Percentiles rank a stretch among this genome's conserved stretches.
phyloP scores from a whole-genome alignment of 2,888 invertebrate genomes.

The Salticus scenicus region DNA sequence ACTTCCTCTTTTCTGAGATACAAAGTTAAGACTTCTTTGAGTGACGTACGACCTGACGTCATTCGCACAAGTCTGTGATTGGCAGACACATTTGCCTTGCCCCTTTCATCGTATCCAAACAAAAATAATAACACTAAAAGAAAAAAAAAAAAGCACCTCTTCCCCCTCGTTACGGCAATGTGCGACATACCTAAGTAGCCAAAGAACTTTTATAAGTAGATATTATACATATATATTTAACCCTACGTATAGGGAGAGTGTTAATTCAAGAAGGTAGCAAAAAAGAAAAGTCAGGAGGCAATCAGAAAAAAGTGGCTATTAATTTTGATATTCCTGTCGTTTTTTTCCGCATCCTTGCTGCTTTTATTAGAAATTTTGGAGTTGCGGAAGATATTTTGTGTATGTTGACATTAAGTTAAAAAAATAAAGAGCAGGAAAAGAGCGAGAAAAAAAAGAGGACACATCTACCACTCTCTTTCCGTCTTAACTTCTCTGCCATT shows the following conservation, averaged over 20 bases:
- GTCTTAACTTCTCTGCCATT: slow-evolving; percentile 30
- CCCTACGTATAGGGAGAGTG: slow-evolving; percentile 42
- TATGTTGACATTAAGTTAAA: slow-evolving; percentile 55
- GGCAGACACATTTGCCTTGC: slow-evolving; percentile 65
- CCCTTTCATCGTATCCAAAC: slow-evolving; percentile 22
- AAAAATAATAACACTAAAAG: slow-evolving; percentile 15
- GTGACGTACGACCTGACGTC: slow-evolving; percentile 58
- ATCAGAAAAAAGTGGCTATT: slow-evolving; percentile 44
- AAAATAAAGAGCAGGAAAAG: slow-evolving; percentile 30
- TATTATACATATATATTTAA: slow-evolving; percentile 36
- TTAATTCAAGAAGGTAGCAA: slow-evolving; percentile 45
- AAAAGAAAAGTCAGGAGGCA: neutral
- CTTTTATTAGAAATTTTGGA: slow-evolving; percentile 60
- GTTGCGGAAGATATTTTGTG: slow-evolving; percentile 62
- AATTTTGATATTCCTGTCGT: slow-evolving; percentile 60
- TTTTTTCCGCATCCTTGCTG: slow-evolving; percentile 37
- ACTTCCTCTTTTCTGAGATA: neutral
- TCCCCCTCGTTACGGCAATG: slow-evolving; percentile 12
- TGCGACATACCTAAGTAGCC: slow-evolving; percentile 38
- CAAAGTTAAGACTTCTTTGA: slow-evolving; percentile 14
- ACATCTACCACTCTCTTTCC: neutral
- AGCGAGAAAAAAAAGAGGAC: neutral
- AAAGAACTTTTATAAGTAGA: slow-evolving; percentile 11
- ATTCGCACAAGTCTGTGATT: slow-evolving; percentile 55
- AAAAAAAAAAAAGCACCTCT: neutral